Evolutionary conservation across 2,113 vertebrate species (phyloP).

Genomic region (Spilogale gracilis): DNA sequence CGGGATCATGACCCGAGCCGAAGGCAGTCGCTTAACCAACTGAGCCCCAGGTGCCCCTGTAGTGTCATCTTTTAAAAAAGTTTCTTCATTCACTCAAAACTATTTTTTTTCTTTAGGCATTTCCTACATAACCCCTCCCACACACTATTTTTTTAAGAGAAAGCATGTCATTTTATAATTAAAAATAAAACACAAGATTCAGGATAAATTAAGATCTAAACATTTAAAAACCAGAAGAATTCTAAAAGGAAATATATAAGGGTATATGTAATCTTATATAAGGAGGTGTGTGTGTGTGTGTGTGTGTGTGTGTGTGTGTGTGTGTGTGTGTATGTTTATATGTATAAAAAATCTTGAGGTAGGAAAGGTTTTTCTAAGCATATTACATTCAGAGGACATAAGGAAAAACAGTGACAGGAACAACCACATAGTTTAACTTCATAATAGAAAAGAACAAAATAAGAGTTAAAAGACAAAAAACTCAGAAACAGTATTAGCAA

Average conservation of each 20-base stretch:
- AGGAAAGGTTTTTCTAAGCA: constrained; percentile 22
- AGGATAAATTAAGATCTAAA: not conserved
- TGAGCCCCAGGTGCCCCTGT: no score
- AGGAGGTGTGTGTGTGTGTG: not conserved
- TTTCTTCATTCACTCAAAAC: not conserved
- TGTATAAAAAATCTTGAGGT: not conserved
- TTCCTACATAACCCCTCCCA: not conserved
- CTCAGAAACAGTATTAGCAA: not conserved
- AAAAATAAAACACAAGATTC: constrained; percentile 38
- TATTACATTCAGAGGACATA: not conserved
- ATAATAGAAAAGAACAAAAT: not conserved
- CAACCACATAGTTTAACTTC: not conserved
- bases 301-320: not conserved
- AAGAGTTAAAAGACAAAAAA: not conserved
- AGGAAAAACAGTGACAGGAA: not conserved
- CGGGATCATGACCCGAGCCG: no score
- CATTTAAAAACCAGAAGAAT: not conserved
- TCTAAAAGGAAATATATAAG: not conserved
- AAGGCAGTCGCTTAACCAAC: no score
- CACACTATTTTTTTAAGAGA: not conserved
- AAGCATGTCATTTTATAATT: not conserved
- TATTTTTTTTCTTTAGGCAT: not conserved
- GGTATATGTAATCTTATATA: not conserved
- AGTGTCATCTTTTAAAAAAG: not conserved
- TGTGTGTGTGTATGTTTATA: no score